phyloP scores from a whole-genome alignment of 2,113 vertebrate species.

The Onychostoma macrolepis region DNA sequence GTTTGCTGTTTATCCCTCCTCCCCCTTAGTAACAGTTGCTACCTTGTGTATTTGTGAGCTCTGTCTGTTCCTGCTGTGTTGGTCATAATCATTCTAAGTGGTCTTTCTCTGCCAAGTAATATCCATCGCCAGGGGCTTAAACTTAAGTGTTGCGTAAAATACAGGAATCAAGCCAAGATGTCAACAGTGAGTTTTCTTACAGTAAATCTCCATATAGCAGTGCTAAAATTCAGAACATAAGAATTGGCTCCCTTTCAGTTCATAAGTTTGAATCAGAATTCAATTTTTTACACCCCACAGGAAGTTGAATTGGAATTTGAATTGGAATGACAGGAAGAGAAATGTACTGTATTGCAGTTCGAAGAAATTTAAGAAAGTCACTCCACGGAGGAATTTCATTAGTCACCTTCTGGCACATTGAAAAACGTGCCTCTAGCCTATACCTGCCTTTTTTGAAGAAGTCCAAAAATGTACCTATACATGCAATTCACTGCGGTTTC shows the following conservation, averaged over 20 bases:
- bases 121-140: constrained; percentile 35
- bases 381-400: background rate
- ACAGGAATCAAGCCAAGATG: constrained; percentile 23
- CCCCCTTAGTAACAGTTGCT: constrained; percentile 44
- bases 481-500: background rate
- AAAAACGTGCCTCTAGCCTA: background rate
- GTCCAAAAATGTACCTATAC: background rate
- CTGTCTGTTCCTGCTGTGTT: constrained; percentile 29
- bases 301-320: background rate
- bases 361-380: background rate
- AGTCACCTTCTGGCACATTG: background rate
- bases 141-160: constrained; percentile 10
- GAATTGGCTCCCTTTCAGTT: background rate
- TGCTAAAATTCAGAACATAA: background rate
- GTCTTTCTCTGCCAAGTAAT: constrained; percentile 36
- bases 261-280: background rate
- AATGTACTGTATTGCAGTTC: background rate
- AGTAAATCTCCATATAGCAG: background rate
- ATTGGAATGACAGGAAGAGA: constrained; percentile 7
- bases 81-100: constrained; percentile 44
- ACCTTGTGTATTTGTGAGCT: constrained; percentile 39
- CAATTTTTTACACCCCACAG: background rate
- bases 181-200: background rate
- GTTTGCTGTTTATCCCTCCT: constrained; percentile 40
- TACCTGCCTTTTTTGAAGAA: background rate